Evolutionary conservation across 2,888 invertebrate genomes (phyloP).

Genomic region (Labia minor): DNA sequence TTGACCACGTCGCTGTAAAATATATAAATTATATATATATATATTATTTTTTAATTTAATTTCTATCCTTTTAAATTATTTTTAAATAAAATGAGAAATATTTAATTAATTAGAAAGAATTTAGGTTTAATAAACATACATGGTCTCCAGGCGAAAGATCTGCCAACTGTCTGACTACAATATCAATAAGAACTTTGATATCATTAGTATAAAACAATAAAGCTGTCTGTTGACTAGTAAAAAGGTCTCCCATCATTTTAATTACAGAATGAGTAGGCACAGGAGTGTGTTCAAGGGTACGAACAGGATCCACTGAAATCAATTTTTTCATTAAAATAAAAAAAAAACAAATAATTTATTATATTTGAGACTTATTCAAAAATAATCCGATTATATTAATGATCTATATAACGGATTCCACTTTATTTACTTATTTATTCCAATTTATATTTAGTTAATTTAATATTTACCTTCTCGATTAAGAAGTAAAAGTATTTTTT

Average conservation of each 20-base stretch:
- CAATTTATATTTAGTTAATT: no score
- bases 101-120: no score
- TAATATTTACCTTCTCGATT: slow-evolving; percentile 82
- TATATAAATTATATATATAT: slow-evolving; percentile 21
- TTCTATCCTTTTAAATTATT: no score
- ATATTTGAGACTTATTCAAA: background rate
- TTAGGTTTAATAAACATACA: slow-evolving; percentile 44
- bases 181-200: slow-evolving; percentile 85
- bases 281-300: slow-evolving; percentile 71
- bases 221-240: slow-evolving; percentile 66
- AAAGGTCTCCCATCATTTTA: slow-evolving; percentile 79
- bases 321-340: slow-evolving; percentile 20
- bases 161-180: slow-evolving; percentile 78
- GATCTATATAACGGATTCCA: no score
- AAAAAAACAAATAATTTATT: slow-evolving; percentile 16
- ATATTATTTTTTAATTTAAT: no score
- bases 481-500: slow-evolving; percentile 73
- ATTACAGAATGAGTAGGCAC: slow-evolving; percentile 74
- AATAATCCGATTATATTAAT: slow-evolving; percentile 8
- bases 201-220: slow-evolving; percentile 90
- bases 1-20: slow-evolving; percentile 54
- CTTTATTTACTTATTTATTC: no score
- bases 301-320: slow-evolving; percentile 70
- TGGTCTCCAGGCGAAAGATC: slow-evolving; percentile 80
- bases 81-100: background rate